A percentile compares a stretch with the other conserved stretches of the same genome.
phyloP scores from a whole-genome alignment of 2,113 vertebrate genomes.

The Gavialis gangeticus region DNA sequence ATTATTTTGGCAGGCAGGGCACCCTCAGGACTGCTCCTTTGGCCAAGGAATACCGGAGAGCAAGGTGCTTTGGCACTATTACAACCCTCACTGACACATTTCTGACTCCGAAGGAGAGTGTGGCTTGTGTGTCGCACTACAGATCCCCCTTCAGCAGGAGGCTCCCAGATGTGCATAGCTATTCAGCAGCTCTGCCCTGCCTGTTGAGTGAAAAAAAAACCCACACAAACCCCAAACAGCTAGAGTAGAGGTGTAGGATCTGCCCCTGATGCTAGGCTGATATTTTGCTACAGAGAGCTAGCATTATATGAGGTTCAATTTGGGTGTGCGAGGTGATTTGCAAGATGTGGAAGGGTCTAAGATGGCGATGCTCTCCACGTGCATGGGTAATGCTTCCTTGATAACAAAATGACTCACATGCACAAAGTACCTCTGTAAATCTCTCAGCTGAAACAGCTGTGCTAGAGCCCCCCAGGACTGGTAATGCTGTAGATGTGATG shows the following conservation, averaged over 20 bases:
- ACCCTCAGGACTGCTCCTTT: not conserved
- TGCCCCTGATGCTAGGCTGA: not conserved
- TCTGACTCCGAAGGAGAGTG: not conserved
- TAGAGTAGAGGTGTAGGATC: not conserved
- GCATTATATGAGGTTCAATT: not conserved
- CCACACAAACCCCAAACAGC: not conserved
- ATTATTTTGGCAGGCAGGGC: too few relatives aligned
- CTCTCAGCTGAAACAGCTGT: slow-evolving; percentile 29
- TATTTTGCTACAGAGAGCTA: not conserved
- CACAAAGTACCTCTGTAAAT: slow-evolving; percentile 49
- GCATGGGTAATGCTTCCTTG: slow-evolving; percentile 20
- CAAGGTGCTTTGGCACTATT: not conserved
- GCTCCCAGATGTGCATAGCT: not conserved
- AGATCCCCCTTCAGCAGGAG: not conserved
- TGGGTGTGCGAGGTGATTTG: not conserved
- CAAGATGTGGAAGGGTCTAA: slow-evolving; percentile 9
- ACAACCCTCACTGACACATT: not conserved
- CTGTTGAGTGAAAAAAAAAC: not conserved
- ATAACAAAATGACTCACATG: slow-evolving; percentile 54
- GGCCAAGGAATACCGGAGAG: not conserved
- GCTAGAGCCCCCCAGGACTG: slow-evolving; percentile 25
- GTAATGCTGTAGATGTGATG: slow-evolving; percentile 25
- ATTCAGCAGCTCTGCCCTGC: not conserved
- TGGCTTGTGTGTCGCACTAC: too few relatives aligned
- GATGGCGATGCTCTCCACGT: not conserved